Conservation (phyloP, 2,113 vertebrate species). For the Tychaedon coryphoeus region DNA sequence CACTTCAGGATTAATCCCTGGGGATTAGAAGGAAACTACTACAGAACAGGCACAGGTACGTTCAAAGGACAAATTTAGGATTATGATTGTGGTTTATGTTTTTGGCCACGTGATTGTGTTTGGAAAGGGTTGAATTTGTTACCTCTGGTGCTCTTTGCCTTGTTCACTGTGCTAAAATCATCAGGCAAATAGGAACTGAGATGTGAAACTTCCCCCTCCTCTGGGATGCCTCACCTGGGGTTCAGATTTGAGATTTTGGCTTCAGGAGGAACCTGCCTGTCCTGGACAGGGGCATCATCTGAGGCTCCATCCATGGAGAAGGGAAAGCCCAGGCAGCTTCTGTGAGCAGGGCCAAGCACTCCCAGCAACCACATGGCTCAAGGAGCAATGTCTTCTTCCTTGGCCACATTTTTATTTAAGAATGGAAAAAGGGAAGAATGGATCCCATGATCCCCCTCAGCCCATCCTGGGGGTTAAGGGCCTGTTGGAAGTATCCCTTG, state of each 20-base stretch:
- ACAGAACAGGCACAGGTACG: background rate
- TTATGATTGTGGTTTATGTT: background rate
- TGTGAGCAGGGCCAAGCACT: background rate
- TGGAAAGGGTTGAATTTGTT: background rate
- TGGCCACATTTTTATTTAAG: background rate
- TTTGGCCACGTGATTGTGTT: background rate
- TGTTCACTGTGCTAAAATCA: background rate
- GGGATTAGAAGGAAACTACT: constrained; percentile 13
- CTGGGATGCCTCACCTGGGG: rapidly evolving
- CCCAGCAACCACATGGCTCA: background rate
- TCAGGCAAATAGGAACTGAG: background rate
- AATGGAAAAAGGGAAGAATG: background rate
- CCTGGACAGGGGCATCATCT: background rate
- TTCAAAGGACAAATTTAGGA: background rate
- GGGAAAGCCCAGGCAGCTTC: background rate
- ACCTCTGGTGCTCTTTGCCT: background rate
- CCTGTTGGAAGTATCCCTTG: rapidly evolving
- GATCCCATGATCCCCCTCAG: background rate
- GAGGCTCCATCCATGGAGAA: background rate
- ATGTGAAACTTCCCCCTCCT: background rate
- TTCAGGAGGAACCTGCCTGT: background rate
- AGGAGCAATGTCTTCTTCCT: background rate
- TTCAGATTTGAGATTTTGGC: background rate
- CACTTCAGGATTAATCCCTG: constrained; percentile 10
- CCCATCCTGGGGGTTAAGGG: background rate